Evolutionary conservation across 2,113 vertebrate species (phyloP).

Genomic region (Lampris incognitus): DNA sequence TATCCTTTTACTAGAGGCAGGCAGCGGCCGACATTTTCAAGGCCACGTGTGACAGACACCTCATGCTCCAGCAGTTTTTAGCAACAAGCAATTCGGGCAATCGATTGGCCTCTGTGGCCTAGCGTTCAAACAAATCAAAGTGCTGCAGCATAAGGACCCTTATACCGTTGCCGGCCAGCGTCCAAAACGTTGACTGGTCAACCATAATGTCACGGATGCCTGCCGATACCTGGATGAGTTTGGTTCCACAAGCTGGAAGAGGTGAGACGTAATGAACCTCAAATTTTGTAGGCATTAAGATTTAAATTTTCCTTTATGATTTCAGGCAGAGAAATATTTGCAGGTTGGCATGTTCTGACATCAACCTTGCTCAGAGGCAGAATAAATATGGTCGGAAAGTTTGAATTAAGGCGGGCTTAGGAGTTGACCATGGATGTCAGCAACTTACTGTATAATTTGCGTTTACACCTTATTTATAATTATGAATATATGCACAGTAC

Average conservation of each 20-base stretch:
- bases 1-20: conserved; percentile 51
- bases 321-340: too few species aligned
- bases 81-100: conserved; percentile 63
- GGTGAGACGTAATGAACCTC: too few species aligned
- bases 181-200: conserved; percentile 27
- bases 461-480: too few species aligned
- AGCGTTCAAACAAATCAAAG: conserved; percentile 65
- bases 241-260: neutral
- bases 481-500: too few species aligned
- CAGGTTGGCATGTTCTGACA: too few species aligned
- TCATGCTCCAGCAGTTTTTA: conserved; percentile 57
- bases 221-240: neutral
- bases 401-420: too few species aligned
- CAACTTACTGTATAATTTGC: too few species aligned
- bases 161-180: conserved; percentile 10
- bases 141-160: conserved; percentile 31
- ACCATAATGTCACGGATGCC: conserved; percentile 30
- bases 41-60: conserved; percentile 39
- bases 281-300: too few species aligned
- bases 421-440: too few species aligned
- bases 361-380: too few species aligned
- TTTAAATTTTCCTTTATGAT: too few species aligned
- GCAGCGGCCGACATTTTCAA: conserved; percentile 65
- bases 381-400: too few species aligned
- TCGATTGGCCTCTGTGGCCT: conserved; percentile 61